Evolutionary conservation across 2,113 vertebrate genomes (phyloP), one percentile per base, ranked within the genome.

Genomic region (Myotis davidii): DNA sequence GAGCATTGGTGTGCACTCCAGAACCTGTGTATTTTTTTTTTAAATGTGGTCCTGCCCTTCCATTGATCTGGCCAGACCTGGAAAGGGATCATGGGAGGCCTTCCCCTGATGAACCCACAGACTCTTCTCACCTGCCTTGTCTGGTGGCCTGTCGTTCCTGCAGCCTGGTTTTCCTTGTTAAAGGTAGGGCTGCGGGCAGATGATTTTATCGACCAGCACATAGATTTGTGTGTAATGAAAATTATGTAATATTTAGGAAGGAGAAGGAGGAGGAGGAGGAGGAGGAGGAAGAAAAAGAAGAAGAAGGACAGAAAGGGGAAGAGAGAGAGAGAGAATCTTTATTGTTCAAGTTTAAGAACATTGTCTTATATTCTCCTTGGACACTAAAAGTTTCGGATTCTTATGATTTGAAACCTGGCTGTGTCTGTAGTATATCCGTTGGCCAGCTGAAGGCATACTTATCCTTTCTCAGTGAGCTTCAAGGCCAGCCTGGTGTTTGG

Each of bases 1-100:
- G 67, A 97, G 94, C 96, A 96, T 98, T 92, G 84, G 91, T 88
- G 88, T 98, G 97, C 37, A 93, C 97, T 97, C 98, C 97, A 89
- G 93, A 97, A 98, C 92, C 84, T 93, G 81, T 89, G 92, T 86
- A 95, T 98, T 82, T 96, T 96, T 97, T n/a, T 5, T 61, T 5
- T 59, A 69, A 94, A 91, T 27, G 67, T 48, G 86, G 11, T 77
- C 61, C 78, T 96, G 78, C 81, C 27, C 96, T 97, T 0, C 0
- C 93, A 91, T 97, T 94, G 84, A 76, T 77, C 94, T 94, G 89
- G 79, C 69, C 94, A 85, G 61, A 96, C 69, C 83, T 89, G 90
- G 74, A 88, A 94, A n/a, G 94, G 85, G 95, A 91, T 94, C 89
- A 97, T 90, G 56, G 79, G 74, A 94, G 59, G 70, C 25, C 76